Evolutionary conservation across 2,888 invertebrate species (phyloP).

Genomic region (Oscheius onirici): DNA sequence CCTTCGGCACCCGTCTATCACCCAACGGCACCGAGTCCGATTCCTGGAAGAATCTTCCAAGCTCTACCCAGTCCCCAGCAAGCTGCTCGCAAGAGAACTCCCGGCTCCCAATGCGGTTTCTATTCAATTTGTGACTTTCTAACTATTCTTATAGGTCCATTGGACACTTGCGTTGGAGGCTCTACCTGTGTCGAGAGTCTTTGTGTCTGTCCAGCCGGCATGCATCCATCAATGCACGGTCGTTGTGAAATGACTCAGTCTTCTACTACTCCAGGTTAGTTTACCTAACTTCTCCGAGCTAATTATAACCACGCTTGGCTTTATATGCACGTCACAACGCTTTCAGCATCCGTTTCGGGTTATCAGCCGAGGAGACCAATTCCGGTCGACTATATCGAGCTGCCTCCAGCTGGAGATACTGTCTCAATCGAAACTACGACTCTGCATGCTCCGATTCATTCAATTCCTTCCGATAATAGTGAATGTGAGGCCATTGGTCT

Average conservation of each 20-base stretch:
- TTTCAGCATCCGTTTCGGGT: constrained; percentile 8
- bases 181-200: constrained; percentile 65
- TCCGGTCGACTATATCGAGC: constrained; percentile 15
- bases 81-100: constrained; percentile 53
- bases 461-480: constrained; percentile 37
- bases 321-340: constrained; percentile 8
- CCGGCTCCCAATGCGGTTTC: constrained; percentile 60
- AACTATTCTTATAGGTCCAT: constrained; percentile 64
- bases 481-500: constrained; percentile 63
- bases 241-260: constrained; percentile 49
- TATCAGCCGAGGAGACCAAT: neutral
- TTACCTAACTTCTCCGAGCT: neutral
- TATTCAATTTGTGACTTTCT: neutral
- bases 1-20: constrained; percentile 31
- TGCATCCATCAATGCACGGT: constrained; percentile 48
- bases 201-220: constrained; percentile 69
- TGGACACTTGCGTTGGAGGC: constrained; percentile 69
- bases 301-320: neutral
- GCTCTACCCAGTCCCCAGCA: constrained; percentile 39
- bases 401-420: constrained; percentile 5
- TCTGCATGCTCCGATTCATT: constrained; percentile 41
- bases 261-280: constrained; percentile 25
- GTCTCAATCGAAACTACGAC: constrained; percentile 1
- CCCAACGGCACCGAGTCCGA: constrained; percentile 12
- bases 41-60: constrained; percentile 22